Percentiles rank a stretch among this genome's conserved stretches.
Conservation (phyloP, 2,113 vertebrate species). For the Pituophis catenifer region DNA sequence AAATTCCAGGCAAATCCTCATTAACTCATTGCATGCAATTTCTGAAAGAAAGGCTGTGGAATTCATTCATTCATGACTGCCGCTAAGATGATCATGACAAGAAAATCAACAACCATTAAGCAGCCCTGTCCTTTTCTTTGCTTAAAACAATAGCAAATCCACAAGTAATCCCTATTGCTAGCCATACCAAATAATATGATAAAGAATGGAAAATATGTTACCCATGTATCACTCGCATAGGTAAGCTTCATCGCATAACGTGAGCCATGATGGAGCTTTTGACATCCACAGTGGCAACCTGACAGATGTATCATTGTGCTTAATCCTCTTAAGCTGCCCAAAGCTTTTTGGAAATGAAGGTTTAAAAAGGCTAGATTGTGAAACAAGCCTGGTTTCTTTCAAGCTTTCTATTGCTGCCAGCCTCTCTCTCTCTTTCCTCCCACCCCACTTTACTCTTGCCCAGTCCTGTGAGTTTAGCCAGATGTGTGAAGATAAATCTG, state of each 20-base stretch:
- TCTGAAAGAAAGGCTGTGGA: conserved; percentile 25
- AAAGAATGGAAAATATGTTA: conserved; percentile 51
- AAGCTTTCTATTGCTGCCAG: conserved; percentile 3
- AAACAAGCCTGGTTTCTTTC: conserved; percentile 52
- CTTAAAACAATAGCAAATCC: conserved; percentile 58
- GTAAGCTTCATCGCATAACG: conserved; percentile 55
- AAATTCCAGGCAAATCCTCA: background rate
- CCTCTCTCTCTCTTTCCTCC: conserved; percentile 9
- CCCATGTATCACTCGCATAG: conserved; percentile 38
- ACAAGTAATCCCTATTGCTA: conserved; percentile 58
- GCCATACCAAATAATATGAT: conserved; percentile 52
- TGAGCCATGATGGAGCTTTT: conserved; percentile 60
- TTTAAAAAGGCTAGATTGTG: conserved; percentile 65
- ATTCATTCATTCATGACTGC: background rate
- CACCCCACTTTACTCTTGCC: conserved; percentile 7
- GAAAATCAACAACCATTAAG: background rate
- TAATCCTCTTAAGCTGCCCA: conserved; percentile 65
- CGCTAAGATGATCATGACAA: conserved; percentile 28
- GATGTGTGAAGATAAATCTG: background rate
- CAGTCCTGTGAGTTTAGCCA: conserved; percentile 1
- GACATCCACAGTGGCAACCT: conserved; percentile 65
- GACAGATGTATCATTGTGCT: conserved; percentile 66
- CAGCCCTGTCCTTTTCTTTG: conserved; percentile 19
- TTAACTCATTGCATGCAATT: conserved; percentile 23
- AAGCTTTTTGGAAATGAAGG: conserved; percentile 66